phyloP scores from a whole-genome alignment of 1,140 invertebrate genomes.

The Bathynomus jamesi region DNA sequence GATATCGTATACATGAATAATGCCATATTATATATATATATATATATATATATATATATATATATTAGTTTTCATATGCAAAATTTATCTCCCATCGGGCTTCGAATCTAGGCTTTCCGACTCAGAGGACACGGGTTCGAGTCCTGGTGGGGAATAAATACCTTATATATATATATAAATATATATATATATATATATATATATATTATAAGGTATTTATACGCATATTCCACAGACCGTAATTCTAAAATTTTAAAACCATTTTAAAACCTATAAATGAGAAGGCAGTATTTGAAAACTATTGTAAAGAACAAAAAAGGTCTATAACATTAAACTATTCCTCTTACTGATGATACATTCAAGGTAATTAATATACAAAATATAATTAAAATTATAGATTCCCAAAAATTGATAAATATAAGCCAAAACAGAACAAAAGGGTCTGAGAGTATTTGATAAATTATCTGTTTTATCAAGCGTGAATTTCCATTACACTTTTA shows the following conservation, averaged over 20 bases:
- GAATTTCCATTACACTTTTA: slow-evolving; percentile 1
- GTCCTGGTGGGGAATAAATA: neutral
- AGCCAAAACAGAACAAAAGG: neutral
- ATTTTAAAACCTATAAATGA: too few species aligned
- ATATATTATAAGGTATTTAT: too few species aligned
- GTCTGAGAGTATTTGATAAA: neutral
- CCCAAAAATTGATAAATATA: neutral
- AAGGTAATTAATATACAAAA: neutral
- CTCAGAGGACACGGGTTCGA: too few species aligned
- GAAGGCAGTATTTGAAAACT: too few species aligned
- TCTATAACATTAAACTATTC: too few species aligned
- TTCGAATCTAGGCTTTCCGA: too few species aligned
- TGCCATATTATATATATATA: neutral
- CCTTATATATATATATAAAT: neutral
- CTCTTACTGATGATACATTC: neutral
- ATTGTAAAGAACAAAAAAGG: too few species aligned
- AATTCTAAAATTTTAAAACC: too few species aligned
- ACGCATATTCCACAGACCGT: too few species aligned
- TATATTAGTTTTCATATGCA: neutral
- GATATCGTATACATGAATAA: too few species aligned
- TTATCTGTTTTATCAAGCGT: slow-evolving; percentile 1
- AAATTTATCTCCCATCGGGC: neutral
- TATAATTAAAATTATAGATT: neutral
- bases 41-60: neutral
- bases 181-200: neutral